Conservation (phyloP, 2,888 invertebrate genomes). For the Smittia aterrima region DNA sequence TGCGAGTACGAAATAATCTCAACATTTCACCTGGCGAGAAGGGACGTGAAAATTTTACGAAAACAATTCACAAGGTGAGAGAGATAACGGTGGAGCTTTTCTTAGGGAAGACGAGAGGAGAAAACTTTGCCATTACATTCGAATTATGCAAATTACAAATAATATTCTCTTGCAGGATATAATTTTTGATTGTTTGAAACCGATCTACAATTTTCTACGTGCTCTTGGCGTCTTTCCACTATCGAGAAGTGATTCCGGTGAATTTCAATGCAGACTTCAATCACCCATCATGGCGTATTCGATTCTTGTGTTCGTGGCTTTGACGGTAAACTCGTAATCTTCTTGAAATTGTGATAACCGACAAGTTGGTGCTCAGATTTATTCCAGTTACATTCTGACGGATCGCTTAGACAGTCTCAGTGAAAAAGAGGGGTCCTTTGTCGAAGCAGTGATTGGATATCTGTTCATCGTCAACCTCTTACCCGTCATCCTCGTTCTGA, state of each 20-base stretch:
- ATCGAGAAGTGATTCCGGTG: conserved; percentile 54
- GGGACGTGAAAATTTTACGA: conserved; percentile 30
- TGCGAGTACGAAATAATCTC: conserved; percentile 25
- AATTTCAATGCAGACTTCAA: conserved; percentile 56
- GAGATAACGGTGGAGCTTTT: not conserved
- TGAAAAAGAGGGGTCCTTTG: conserved; percentile 66
- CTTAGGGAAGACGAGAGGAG: not conserved
- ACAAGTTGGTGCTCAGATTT: conserved; percentile 52
- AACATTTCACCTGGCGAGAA: conserved; percentile 16
- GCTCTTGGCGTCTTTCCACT: conserved; percentile 65
- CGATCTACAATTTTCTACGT: conserved; percentile 55
- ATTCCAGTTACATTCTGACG: conserved; percentile 62
- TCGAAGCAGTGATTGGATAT: conserved; percentile 73
- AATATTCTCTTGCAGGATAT: conserved; percentile 23
- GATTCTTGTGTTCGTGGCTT: conserved; percentile 54
- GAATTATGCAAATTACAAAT: conserved; percentile 35
- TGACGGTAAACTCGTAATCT: conserved; percentile 52
- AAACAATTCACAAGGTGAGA: conserved; percentile 5
- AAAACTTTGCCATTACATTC: not conserved
- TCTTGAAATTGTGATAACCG: too few species aligned
- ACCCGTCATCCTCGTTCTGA: conserved; percentile 63
- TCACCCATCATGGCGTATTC: conserved; percentile 63
- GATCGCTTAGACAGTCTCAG: conserved; percentile 62
- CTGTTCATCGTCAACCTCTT: conserved; percentile 70
- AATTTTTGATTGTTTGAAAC: conserved; percentile 51